Conservation (phyloP, 2,113 vertebrate genomes). For the Tretioscincus oriximinensis region DNA sequence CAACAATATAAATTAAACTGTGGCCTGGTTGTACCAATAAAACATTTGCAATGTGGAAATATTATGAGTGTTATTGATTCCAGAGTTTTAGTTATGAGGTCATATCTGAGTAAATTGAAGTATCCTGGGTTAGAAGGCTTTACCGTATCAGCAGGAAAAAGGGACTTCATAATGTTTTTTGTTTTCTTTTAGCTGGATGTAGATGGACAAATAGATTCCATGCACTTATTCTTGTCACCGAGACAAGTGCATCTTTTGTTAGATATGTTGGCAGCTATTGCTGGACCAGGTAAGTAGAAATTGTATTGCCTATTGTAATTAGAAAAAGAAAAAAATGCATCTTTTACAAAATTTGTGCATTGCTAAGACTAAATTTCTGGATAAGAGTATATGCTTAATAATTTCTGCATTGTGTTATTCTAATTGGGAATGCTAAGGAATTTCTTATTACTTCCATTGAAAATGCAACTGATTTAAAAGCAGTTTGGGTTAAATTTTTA, state of each 20-base stretch:
- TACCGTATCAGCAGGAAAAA: not conserved
- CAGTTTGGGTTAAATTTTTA: not conserved
- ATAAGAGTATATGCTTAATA: not conserved
- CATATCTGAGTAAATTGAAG: not conserved
- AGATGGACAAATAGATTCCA: constrained; percentile 87
- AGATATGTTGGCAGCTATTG: constrained; percentile 91
- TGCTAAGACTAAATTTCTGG: not conserved
- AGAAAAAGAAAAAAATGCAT: rapidly evolving
- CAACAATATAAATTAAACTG: too few species aligned
- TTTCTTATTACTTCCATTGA: not conserved
- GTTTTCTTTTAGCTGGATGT: constrained; percentile 82
- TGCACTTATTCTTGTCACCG: constrained; percentile 89
- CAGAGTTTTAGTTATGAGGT: not conserved
- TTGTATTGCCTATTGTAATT: constrained; percentile 25
- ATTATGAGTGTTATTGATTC: not conserved
- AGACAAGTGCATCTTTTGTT: constrained; percentile 92
- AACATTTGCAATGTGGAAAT: not conserved
- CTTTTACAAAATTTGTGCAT: not conserved
- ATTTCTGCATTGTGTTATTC: not conserved
- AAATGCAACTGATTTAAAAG: not conserved
- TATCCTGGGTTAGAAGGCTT: too few species aligned
- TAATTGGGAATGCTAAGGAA: not conserved
- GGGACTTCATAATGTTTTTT: not conserved
- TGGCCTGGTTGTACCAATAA: too few species aligned
- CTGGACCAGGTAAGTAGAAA: constrained; percentile 82